Base-by-base conservation (phyloP, 2,888 invertebrate species). In the Napeogenes sylphis region DNA sequence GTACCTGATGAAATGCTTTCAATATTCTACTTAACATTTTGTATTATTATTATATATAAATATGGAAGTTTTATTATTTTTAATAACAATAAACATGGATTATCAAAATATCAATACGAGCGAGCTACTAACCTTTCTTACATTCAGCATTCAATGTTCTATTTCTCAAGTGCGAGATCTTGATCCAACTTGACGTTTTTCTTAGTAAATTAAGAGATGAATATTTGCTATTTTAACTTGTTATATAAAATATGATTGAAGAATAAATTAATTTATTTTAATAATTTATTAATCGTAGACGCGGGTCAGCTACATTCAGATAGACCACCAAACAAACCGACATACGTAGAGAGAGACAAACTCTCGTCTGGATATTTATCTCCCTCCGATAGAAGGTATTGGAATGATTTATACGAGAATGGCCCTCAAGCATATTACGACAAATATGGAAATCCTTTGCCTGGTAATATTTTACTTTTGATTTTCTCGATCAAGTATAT, bases 371-470 rank as follows among this genome's bases (percentile, higher is more conserved):
- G 83, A 0, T 87, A 89, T 55, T 70, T 85, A 3, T 80, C 90
- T 0, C 84, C 85, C 58, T 80, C 80, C 0, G 90, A 91, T 64
- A 75, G 83, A 13, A 81, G 78, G 57, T 91, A 91, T 68, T 91
- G 91, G 91, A 88, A 91, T 47, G 80, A 87, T 12, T 56, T 91
- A 13, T 90, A 91, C 72, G 80, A 79, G 10, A 80, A 90, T 69
- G 91, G 91, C 66, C 91, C 91, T 13, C 79, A 80, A 66, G 90
- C 90, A 0, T 91, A 88, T 68, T 91, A 91, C 53, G 91, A 91
- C 73, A 85, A 83, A 73, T 78, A 83, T 56, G 90, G 89, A 33
- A 90, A 91, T 73, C 91, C 91, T 5, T 73, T 90, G 55, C 91
- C 91, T 78, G 91, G 91, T 90, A 65, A 63, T 47, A 56, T 45